phyloP scores from a whole-genome alignment of 2,113 vertebrate genomes.

The Trochalopteron elliotii region DNA sequence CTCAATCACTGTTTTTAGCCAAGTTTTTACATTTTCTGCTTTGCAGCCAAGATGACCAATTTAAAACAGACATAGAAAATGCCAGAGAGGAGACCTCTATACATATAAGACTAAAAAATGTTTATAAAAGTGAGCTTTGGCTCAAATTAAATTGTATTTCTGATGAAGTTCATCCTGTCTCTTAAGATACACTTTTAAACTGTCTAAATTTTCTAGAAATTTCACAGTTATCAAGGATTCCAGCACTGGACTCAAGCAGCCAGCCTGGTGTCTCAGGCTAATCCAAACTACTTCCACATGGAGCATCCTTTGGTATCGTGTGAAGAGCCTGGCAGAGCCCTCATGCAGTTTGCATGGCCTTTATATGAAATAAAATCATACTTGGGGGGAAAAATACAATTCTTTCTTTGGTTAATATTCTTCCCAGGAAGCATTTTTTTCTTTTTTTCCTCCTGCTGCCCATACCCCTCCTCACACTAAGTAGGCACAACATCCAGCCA shows the following conservation, averaged over 20 bases:
- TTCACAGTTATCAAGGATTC: background rate
- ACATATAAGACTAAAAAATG: background rate
- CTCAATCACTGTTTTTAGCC: background rate
- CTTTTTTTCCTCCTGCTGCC: background rate
- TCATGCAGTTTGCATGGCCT: background rate
- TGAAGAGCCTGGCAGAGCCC: background rate
- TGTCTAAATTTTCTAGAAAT: background rate
- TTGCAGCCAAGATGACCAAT: background rate
- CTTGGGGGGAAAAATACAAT: background rate
- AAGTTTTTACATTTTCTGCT: background rate
- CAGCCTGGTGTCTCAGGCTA: background rate
- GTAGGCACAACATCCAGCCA: background rate
- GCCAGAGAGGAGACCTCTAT: background rate
- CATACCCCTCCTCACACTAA: too few relatives aligned
- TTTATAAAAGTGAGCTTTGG: background rate
- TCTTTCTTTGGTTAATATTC: background rate
- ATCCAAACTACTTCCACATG: background rate
- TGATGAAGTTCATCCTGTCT: background rate
- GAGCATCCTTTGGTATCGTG: background rate
- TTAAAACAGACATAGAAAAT: background rate
- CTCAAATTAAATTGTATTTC: background rate
- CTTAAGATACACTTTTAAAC: background rate
- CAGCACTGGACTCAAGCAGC: background rate
- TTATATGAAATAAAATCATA: background rate
- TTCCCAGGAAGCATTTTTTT: background rate